Conservation (phyloP, 2,888 invertebrate genomes). For the Eristalis pertinax region DNA sequence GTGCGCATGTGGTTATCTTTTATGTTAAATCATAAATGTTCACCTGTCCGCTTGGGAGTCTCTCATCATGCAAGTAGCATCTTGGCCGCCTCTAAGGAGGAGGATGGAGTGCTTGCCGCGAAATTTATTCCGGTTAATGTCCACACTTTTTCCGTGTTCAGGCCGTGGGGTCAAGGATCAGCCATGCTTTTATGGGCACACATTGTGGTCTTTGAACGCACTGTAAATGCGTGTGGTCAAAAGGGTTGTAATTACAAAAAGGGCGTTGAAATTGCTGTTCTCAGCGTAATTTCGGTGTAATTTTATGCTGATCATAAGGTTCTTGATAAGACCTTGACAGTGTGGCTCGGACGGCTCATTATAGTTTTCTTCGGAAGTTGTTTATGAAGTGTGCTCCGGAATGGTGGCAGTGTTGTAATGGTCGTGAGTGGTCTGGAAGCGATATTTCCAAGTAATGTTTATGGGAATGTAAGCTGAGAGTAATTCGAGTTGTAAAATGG, state of each 20-base stretch:
- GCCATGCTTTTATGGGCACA: constrained; percentile 50
- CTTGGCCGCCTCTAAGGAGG: constrained; percentile 12
- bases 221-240: constrained; percentile 61
- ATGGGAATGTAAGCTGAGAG: not conserved
- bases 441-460: not conserved
- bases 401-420: constrained; percentile 5
- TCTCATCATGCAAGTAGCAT: constrained; percentile 26
- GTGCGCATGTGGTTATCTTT: constrained; percentile 71
- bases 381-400: constrained; percentile 49
- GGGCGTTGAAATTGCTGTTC: constrained; percentile 52
- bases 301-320: constrained; percentile 37
- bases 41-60: constrained; percentile 64
- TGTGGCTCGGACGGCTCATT: constrained; percentile 14
- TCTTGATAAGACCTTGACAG: constrained; percentile 1
- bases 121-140: constrained; percentile 15
- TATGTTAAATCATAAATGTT: constrained; percentile 70
- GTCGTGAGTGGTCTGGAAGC: not conserved
- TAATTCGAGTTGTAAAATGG: not conserved
- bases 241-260: constrained; percentile 50
- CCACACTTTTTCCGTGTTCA: constrained; percentile 3
- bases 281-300: constrained; percentile 51
- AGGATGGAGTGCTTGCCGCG: constrained; percentile 28
- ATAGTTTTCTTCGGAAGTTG: constrained; percentile 37
- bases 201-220: constrained; percentile 35
- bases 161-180: constrained; percentile 52